Percentiles rank a stretch among this genome's conserved stretches.
These are phyloP conservation scores for Apocrypta bakeri DNA, from an alignment of 1,140 invertebrate species.

Conservation along the genomic window DNA sequence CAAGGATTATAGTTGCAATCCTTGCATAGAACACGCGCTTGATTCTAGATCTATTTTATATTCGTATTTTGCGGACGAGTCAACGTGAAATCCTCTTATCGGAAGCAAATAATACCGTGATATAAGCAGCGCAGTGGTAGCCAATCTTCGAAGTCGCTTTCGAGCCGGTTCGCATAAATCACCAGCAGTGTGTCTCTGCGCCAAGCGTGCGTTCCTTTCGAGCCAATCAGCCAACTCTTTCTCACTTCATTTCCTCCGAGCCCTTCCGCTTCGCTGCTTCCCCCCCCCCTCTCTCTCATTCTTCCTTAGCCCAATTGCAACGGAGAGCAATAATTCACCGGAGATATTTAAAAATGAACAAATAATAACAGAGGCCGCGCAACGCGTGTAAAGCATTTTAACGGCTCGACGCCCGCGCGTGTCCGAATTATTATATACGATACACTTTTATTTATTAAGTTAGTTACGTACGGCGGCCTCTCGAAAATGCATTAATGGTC, in stretches of 20 bases:
- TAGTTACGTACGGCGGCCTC: no score
- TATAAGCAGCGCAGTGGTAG: constrained; percentile 61
- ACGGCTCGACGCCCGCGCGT: no score
- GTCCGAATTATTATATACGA: not conserved
- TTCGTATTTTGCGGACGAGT: constrained; percentile 52
- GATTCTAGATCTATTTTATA: no score
- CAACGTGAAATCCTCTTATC: constrained; percentile 69
- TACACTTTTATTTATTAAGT: not conserved
- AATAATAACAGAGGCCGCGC: constrained; percentile 7
- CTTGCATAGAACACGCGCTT: no score
- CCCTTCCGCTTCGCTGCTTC: not conserved
- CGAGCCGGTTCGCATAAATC: constrained; percentile 11
- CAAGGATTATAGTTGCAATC: no score
- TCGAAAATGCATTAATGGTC: no score
- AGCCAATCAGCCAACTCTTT: constrained; percentile 3
- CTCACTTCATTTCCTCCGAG: constrained; percentile 11
- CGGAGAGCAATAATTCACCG: constrained; percentile 22
- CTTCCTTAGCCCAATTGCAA: constrained; percentile 9
- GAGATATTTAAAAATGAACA: constrained; percentile 12
- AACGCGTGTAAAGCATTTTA: no score
- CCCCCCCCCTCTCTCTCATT: not conserved
- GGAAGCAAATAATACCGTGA: constrained; percentile 65
- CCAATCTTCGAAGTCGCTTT: not conserved
- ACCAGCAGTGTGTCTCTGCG: not conserved
- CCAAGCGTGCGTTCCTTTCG: not conserved